Evolutionary conservation across 2,113 vertebrate species (phyloP), one percentile per base, ranked within the genome.

Genomic region (Propithecus coquereli): DNA sequence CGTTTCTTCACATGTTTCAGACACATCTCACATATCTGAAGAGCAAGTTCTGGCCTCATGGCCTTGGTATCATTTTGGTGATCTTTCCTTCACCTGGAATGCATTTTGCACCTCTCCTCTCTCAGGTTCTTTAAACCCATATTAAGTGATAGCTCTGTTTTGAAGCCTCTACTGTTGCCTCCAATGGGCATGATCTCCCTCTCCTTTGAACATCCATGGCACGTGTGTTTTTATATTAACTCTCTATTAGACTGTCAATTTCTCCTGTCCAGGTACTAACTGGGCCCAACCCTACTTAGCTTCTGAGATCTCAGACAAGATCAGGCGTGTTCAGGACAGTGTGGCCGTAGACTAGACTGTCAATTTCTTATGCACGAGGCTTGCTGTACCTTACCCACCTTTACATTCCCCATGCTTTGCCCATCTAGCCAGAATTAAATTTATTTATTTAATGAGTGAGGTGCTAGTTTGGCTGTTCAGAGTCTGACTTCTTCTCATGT

Each of bases 361-460:
- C 45, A 59, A 52, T 86, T 95, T 97, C 59, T 77, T 83, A 91
- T 70, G 45, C 45, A 43, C 3, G 65, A 85, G 11, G 8, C 17
- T 32, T 89, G 25, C 74, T 65, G 0, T 82, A 40, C 57, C 32
- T 93, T 79, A 52, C 4, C 30, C 5, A 81, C 11, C 23, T 79
- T 61, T 94, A 66, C 27, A 17, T 54, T 16, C 1, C 66, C 2
- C 12, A 54, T 85, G 25, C 27, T 27, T 81, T 84, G 23, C 14
- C 4, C 5, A 66, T 68, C 7, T 82, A 85, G 54, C 34, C 25
- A 79, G 20, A 76, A 89, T 14, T 76, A 13, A 90, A 20, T 57
- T 63, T 68, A 23, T n/a, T 65, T 66, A 18, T 76, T 90, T 68
- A 81, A 68, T 88, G 90, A 93, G 43, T 96, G 32, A 74, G 17